Conservation (phyloP, 1,140 invertebrate genomes). For the Pogonomyrmex californicus region DNA sequence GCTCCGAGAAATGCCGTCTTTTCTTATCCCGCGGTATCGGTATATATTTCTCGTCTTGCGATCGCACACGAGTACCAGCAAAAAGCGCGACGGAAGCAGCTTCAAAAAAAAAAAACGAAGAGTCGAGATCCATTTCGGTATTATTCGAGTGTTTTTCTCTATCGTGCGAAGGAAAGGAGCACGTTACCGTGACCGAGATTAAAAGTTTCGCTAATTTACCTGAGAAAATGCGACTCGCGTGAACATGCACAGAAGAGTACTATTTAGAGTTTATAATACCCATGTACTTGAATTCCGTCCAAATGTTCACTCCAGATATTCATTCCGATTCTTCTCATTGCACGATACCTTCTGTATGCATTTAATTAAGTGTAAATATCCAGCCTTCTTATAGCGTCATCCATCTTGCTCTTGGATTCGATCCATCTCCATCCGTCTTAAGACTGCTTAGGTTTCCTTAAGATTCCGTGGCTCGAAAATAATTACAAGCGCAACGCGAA, state of each 20-base stretch:
- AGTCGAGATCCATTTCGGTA: conserved; percentile 21
- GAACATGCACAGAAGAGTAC: conserved; percentile 9
- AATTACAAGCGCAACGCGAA: conserved; percentile 30
- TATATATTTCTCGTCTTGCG: conserved; percentile 29
- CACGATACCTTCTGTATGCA: not conserved
- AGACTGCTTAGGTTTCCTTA: not conserved
- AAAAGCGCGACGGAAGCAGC: conserved; percentile 31
- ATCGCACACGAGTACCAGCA: not conserved
- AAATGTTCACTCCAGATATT: not conserved
- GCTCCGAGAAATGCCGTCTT: conserved; percentile 35
- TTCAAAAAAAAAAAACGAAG: not conserved
- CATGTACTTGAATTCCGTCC: conserved; percentile 6
- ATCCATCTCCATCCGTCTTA: conserved; percentile 9
- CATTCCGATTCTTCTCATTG: conserved; percentile 42
- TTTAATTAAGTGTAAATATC: conserved; percentile 22
- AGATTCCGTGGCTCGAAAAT: conserved; percentile 9
- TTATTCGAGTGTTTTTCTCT: conserved; percentile 42
- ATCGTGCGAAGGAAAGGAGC: not conserved
- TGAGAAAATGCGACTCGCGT: not conserved
- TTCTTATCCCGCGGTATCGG: conserved; percentile 14
- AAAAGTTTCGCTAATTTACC: conserved; percentile 16
- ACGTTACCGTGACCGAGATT: not conserved
- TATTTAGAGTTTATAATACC: conserved; percentile 4
- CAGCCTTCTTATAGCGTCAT: not conserved
- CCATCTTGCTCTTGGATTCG: not conserved